Percentiles rank a stretch among this genome's conserved stretches.
Evolutionary conservation across 2,113 vertebrate species (phyloP).

Genomic region (Rhinoptilus africanus): DNA sequence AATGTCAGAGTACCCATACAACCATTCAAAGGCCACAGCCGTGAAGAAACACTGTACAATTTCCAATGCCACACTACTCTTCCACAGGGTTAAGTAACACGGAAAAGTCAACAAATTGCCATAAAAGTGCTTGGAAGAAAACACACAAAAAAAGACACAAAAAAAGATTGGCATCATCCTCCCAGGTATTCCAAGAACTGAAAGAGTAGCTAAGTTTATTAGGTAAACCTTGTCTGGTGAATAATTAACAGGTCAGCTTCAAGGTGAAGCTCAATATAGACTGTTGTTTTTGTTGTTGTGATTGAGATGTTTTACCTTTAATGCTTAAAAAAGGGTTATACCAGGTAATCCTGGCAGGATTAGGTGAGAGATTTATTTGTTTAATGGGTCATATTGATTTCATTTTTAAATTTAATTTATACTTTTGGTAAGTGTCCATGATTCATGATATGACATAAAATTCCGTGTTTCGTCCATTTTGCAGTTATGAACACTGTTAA

Average conservation of each 20-base stretch:
- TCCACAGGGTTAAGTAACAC: not conserved
- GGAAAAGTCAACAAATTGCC: not conserved
- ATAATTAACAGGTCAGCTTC: conserved; percentile 42
- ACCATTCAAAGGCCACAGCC: not conserved
- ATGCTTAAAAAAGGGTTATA: not conserved
- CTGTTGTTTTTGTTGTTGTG: not conserved
- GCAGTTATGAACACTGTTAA: not conserved
- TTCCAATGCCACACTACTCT: not conserved
- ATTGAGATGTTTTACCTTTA: not conserved
- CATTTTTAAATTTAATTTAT: not conserved
- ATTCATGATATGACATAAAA: not conserved
- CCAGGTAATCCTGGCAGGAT: not conserved
- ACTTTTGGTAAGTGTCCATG: not conserved
- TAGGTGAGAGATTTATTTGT: not conserved
- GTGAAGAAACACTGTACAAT: not conserved
- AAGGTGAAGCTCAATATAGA: not conserved
- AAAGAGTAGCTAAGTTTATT: not conserved
- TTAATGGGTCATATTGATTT: not conserved
- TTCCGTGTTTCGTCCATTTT: not conserved
- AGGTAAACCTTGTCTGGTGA: not conserved
- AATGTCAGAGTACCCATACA: not conserved
- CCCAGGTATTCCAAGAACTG: not conserved
- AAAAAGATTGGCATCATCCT: not conserved
- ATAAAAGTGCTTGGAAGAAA: not conserved
- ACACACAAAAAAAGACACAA: not conserved